These are phyloP conservation scores for Drosophila testacea DNA, from an alignment of 2,888 invertebrate species.

Conservation along the genomic window DNA sequence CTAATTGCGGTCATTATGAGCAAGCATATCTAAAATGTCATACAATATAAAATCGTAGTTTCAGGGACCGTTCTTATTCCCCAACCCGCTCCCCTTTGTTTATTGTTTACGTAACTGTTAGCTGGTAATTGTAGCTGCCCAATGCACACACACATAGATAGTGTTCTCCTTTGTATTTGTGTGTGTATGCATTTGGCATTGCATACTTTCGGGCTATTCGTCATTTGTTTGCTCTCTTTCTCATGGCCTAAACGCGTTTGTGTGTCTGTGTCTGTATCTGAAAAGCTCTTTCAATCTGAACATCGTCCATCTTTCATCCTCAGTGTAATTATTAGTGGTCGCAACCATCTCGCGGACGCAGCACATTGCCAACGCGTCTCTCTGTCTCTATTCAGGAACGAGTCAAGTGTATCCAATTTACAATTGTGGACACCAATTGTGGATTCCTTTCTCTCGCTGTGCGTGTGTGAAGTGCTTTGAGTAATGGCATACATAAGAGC, in stretches of 20 bases:
- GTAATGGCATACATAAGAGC: slow-evolving; percentile 7
- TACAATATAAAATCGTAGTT: slow-evolving; percentile 53
- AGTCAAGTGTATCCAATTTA: not conserved
- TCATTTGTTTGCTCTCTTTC: slow-evolving; percentile 1
- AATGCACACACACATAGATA: not conserved
- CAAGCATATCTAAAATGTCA: slow-evolving; percentile 47
- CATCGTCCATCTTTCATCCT: slow-evolving; percentile 35
- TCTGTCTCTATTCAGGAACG: slow-evolving; percentile 10
- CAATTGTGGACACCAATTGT: not conserved
- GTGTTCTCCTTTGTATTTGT: not conserved
- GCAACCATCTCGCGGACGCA: slow-evolving; percentile 35
- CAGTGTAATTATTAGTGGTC: slow-evolving; percentile 46
- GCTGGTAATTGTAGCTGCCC: slow-evolving; percentile 27
- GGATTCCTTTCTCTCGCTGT: not conserved
- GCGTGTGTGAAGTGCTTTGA: slow-evolving; percentile 8
- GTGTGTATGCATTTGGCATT: slow-evolving; percentile 17
- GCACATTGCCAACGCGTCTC: slow-evolving; percentile 29
- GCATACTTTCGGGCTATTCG: slow-evolving; percentile 35
- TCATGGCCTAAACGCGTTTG: not conserved
- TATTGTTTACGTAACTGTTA: slow-evolving; percentile 24
- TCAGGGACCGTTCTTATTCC: slow-evolving; percentile 21
- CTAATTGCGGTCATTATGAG: slow-evolving; percentile 55
- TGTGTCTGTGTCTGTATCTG: slow-evolving; percentile 1
- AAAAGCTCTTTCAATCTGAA: slow-evolving; percentile 17
- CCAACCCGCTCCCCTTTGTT: not conserved